Conservation (phyloP, 2,113 vertebrate genomes). For the Mus musculus region DNA sequence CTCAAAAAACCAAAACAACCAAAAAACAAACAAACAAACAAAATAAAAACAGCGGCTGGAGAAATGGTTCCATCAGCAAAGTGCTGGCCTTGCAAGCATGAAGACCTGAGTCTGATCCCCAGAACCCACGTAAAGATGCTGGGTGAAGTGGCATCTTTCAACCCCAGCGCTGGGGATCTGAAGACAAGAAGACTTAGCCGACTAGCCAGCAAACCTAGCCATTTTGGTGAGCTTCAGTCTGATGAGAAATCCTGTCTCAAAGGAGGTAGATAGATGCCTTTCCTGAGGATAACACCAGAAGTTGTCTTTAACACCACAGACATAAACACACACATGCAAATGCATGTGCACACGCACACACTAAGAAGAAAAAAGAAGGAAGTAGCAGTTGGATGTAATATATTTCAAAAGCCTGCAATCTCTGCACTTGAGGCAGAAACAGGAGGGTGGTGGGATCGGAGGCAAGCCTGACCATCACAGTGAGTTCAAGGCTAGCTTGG, state of each 20-base stretch:
- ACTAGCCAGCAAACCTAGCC: neutral
- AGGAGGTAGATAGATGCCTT: neutral
- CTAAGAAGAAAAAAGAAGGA: neutral
- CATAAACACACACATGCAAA: too few species aligned
- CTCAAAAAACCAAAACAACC: neutral
- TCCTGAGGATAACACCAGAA: neutral
- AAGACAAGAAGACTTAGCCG: neutral
- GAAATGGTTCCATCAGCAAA: neutral
- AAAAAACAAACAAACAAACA: too few species aligned
- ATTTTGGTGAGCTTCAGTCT: neutral
- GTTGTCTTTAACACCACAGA: neutral
- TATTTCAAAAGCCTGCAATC: too few species aligned
- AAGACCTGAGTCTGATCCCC: neutral
- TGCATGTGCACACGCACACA: neutral
- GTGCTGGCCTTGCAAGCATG: neutral
- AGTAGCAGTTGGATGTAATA: neutral
- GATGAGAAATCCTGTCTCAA: neutral
- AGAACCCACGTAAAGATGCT: neutral
- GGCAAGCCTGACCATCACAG: neutral
- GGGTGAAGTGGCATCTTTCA: neutral
- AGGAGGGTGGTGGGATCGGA: neutral
- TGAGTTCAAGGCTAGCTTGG: neutral
- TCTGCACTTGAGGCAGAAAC: neutral
- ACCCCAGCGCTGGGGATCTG: neutral
- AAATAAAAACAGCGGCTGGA: neutral